Base-by-base conservation (phyloP, 1,140 invertebrate genomes). In the Coenobita brevimanus region DNA sequence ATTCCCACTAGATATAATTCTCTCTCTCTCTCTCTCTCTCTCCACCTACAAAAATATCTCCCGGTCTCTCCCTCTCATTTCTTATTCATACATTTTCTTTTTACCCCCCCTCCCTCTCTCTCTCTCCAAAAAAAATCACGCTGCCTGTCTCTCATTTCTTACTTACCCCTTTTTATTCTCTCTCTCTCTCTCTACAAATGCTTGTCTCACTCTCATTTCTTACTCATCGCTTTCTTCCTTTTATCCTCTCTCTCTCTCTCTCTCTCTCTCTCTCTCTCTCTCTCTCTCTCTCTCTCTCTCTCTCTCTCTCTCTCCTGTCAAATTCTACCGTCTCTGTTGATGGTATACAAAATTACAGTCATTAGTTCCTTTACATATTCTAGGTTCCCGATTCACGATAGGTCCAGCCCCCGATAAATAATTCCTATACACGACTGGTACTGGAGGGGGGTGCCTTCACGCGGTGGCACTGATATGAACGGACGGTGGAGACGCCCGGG, bases 241-340 rank as follows among this genome's bases (percentile, higher is more conserved):
- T 33, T 10, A n/a, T 75, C 38, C 33, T 1, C 10, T 50, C 17
- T 50, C 30, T 41, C 15, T 2, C n/a, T 13, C 1, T 10, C 36
- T 3, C 13, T 10, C 38, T 43, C n/a, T 67, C 64, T 67, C 64
- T 67, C 64, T 67, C 64, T 67, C 64, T 67, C 64, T 67, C 64
- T 67, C 64, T 67, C 64, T 67, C 64, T 67, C 64, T 67, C 64
- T 67, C 64, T 67, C 64, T 67, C 64, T 67, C 64, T 67, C 64
- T 67, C 64, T 67, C 64, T 67, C 64, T 73, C 69, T 73, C 69
- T 73, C 69, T 73, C 69, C n/a, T 21, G 27, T 33, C 8, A 36
- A 1, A 41, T 36, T 73, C 2, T 38, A 3, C 24, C 41, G 69
- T 67, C 36, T 67, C 62, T 67, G n/a, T 64, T 64, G 27, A 67